These are phyloP conservation scores for Zeus faber DNA, from an alignment of 2,113 vertebrate genomes.

Conservation along the genomic window DNA sequence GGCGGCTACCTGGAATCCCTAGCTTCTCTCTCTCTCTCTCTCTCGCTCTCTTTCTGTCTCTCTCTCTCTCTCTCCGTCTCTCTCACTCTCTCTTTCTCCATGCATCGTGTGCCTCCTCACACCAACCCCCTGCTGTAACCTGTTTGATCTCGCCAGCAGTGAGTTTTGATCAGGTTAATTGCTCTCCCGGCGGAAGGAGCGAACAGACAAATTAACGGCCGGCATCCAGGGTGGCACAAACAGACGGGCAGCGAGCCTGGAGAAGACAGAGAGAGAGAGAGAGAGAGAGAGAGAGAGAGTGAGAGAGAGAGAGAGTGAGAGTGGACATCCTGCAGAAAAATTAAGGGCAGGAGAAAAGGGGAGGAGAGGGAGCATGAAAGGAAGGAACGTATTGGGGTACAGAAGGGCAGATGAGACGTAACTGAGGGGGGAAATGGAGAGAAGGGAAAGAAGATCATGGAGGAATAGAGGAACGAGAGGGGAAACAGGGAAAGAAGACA, in stretches of 20 bases:
- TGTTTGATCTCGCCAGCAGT: slow-evolving; percentile 32
- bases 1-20: slow-evolving; percentile 21
- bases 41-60: not conserved
- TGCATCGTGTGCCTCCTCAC: not conserved
- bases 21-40: not conserved
- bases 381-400: not conserved
- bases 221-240: not conserved
- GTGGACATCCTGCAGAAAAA: not conserved
- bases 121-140: slow-evolving; percentile 8
- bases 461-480: not conserved
- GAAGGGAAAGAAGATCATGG: not conserved
- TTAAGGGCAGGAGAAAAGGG: not conserved
- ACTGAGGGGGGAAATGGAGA: not conserved
- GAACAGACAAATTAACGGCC: slow-evolving; percentile 30
- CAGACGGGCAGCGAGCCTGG: no score
- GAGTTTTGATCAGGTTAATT: slow-evolving; percentile 52
- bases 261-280: no score
- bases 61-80: slow-evolving; percentile 5
- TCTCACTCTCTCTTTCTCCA: not conserved
- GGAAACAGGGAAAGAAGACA: not conserved
- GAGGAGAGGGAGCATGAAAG: not conserved
- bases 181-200: slow-evolving; percentile 19
- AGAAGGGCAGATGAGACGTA: not conserved
- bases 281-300: slow-evolving; percentile 8
- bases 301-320: not conserved